Percentiles rank a stretch among this genome's conserved stretches.
Evolutionary conservation across 2,113 vertebrate genomes (phyloP).

Genomic region (Ifrita kowaldi): DNA sequence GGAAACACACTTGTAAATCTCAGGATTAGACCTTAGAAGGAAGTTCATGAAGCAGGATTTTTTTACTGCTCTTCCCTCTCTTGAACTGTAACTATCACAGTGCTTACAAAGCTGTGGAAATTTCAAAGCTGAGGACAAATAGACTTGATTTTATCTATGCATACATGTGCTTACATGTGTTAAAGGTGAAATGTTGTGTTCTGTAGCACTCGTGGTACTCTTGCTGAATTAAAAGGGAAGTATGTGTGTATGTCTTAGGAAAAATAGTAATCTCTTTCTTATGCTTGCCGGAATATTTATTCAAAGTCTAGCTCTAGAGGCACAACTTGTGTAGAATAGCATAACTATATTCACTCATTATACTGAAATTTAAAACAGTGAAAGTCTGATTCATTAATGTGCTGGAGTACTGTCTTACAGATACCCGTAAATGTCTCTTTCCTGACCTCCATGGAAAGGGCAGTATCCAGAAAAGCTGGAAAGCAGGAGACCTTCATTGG

Average conservation of each 20-base stretch:
- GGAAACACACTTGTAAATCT: not conserved
- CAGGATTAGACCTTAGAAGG: not conserved
- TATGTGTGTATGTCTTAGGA: fast-evolving
- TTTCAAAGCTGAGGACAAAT: not conserved
- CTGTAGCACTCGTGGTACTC: not conserved
- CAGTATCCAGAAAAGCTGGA: not conserved
- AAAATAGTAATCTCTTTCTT: not conserved
- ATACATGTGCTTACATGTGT: not conserved
- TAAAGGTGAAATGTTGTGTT: not conserved
- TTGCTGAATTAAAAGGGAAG: not conserved
- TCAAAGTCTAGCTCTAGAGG: not conserved
- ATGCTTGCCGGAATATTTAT: not conserved
- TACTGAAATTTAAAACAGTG: not conserved
- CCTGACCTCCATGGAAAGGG: not conserved
- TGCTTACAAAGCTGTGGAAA: not conserved
- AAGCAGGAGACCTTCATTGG: not conserved
- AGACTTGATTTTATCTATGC: not conserved
- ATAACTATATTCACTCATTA: not conserved
- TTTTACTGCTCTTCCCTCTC: not conserved
- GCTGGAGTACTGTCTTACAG: not conserved
- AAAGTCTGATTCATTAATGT: not conserved
- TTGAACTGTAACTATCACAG: not conserved
- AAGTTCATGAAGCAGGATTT: not conserved
- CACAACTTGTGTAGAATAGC: not conserved
- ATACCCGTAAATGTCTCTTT: not conserved